Evolutionary conservation across 2,888 invertebrate genomes (phyloP).

Genomic region (Andrena hattorfiana): DNA sequence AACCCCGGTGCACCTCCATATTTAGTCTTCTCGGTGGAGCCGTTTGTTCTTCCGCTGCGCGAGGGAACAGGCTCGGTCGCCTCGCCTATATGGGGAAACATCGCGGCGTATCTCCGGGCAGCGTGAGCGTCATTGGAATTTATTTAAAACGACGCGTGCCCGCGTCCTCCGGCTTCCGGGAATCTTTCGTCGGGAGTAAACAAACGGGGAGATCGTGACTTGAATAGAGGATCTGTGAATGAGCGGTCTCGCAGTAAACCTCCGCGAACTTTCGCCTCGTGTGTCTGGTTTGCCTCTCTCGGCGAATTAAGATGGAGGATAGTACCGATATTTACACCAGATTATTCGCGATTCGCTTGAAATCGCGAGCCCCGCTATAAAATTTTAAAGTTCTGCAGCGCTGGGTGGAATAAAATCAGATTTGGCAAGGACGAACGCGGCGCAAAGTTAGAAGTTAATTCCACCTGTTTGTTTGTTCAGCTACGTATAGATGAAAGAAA

Average conservation of each 20-base stretch:
- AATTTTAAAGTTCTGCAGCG: too few species aligned
- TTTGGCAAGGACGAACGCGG: too few species aligned
- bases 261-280: background rate
- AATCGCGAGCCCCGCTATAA: background rate
- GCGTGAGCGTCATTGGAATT: slow-evolving; percentile 30
- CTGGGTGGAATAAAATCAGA: too few species aligned
- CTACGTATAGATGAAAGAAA: too few species aligned
- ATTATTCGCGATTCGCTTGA: background rate
- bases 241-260: background rate
- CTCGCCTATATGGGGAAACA: slow-evolving; percentile 35
- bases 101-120: slow-evolving; percentile 4
- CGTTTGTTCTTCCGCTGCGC: slow-evolving; percentile 53
- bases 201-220: slow-evolving; percentile 16
- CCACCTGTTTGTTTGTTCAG: too few species aligned
- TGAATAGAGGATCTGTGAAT: background rate
- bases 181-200: background rate
- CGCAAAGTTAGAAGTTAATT: too few species aligned
- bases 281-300: background rate
- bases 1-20: slow-evolving; percentile 42
- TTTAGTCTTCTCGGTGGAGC: slow-evolving; percentile 41
- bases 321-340: background rate
- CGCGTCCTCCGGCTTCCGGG: slow-evolving; percentile 31
- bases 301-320: background rate
- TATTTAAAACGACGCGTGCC: slow-evolving; percentile 36
- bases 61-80: slow-evolving; percentile 31